A percentile compares a stretch with the other conserved stretches of the same genome.
Conservation (phyloP, 2,888 invertebrate species). For the Gnatocerus cornutus region DNA sequence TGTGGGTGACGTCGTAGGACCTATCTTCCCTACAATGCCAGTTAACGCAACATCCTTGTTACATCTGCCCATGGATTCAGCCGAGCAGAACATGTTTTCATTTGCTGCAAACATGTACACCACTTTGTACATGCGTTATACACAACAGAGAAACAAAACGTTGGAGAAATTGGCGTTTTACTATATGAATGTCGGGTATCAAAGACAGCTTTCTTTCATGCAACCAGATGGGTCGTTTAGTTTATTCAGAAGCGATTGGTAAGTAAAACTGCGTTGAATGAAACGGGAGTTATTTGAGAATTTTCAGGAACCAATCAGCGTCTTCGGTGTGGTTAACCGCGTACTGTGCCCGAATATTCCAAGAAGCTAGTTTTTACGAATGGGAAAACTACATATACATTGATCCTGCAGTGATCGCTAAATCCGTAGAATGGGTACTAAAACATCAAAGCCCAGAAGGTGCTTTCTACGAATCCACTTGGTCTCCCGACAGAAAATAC, state of each 20-base stretch:
- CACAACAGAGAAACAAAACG: slow-evolving; percentile 89
- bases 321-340: slow-evolving; percentile 95
- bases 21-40: slow-evolving; percentile 94
- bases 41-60: slow-evolving; percentile 89
- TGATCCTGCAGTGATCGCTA: slow-evolving; percentile 89
- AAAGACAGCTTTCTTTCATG: slow-evolving; percentile 93
- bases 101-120: slow-evolving; percentile 96
- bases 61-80: slow-evolving; percentile 90
- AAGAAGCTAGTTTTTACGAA: slow-evolving; percentile 95
- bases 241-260: slow-evolving; percentile 94
- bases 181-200: slow-evolving; percentile 92
- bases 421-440: slow-evolving; percentile 89
- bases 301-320: slow-evolving; percentile 83
- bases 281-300: neutral
- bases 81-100: slow-evolving; percentile 97
- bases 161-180: slow-evolving; percentile 88
- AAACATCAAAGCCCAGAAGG: slow-evolving; percentile 89
- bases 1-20: slow-evolving; percentile 94
- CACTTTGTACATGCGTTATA: slow-evolving; percentile 90
- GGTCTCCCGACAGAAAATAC: slow-evolving; percentile 91
- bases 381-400: slow-evolving; percentile 98
- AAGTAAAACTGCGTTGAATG: slow-evolving; percentile 60
- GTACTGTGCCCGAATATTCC: slow-evolving; percentile 89
- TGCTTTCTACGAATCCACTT: slow-evolving; percentile 91
- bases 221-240: slow-evolving; percentile 93